Evolutionary conservation across 2,113 vertebrate genomes (phyloP).

Genomic region (Anhinga anhinga): DNA sequence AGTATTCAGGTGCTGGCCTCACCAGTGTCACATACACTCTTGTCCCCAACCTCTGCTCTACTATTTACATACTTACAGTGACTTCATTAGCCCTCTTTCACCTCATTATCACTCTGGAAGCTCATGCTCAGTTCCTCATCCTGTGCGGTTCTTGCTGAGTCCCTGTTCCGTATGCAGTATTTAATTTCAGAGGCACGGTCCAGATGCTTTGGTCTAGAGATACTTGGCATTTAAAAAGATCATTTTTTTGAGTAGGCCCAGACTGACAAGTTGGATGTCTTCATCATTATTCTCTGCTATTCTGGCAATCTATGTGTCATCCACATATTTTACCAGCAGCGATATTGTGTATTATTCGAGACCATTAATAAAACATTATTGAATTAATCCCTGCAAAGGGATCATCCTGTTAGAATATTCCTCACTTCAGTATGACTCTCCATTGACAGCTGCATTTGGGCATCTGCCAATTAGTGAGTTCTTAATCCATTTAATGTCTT

Average conservation of each 20-base stretch:
- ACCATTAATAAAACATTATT: slow-evolving; percentile 30
- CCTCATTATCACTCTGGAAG: not conserved
- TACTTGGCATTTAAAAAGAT: not conserved
- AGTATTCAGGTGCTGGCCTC: not conserved
- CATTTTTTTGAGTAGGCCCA: not conserved
- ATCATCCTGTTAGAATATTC: slow-evolving; percentile 2
- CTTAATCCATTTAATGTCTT: not conserved
- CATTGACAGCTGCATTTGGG: slow-evolving; percentile 18
- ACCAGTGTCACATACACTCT: not conserved
- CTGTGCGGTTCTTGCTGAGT: not conserved
- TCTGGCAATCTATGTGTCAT: not conserved
- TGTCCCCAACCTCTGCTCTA: not conserved
- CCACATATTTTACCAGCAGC: not conserved
- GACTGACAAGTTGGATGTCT: not conserved
- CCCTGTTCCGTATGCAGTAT: not conserved
- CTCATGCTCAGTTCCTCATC: not conserved
- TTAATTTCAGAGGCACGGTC: not conserved
- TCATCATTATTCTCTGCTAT: not conserved
- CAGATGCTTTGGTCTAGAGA: not conserved
- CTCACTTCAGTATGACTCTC: not conserved
- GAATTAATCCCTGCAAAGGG: not conserved
- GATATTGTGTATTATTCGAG: not conserved
- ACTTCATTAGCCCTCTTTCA: not conserved
- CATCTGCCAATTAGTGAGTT: slow-evolving; percentile 14
- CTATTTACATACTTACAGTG: not conserved